phyloP scores from a whole-genome alignment of 2,797 vertebrate species.

The Galaxias olidus region DNA sequence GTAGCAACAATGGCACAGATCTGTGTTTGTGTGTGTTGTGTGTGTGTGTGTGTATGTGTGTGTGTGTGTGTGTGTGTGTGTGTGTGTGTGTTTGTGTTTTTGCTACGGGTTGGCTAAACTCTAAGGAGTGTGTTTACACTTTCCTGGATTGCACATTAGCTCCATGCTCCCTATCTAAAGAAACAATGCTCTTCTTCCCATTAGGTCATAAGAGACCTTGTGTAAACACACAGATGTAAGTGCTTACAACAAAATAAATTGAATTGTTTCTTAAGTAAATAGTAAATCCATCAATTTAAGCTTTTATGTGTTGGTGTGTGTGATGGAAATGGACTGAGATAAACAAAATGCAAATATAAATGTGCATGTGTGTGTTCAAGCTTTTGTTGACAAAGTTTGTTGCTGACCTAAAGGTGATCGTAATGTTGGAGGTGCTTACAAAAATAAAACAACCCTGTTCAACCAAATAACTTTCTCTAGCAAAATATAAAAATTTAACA shows the following conservation, averaged over 20 bases:
- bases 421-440: too few relatives aligned
- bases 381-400: not conserved
- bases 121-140: constrained; percentile 69
- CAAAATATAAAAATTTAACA: too few relatives aligned
- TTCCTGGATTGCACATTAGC: constrained; percentile 56
- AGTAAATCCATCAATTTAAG: constrained; percentile 56
- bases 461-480: too few relatives aligned
- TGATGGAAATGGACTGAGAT: constrained; percentile 25
- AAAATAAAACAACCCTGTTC: too few relatives aligned
- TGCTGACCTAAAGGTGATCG: too few relatives aligned
- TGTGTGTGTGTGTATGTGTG: constrained; percentile 10
- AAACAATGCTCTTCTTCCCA: constrained; percentile 69
- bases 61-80: constrained; percentile 14
- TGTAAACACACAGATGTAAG: constrained; percentile 72
- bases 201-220: constrained; percentile 62
- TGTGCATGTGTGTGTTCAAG: constrained; percentile 7
- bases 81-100: constrained; percentile 9
- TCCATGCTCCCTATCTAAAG: constrained; percentile 59
- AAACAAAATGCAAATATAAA: constrained; percentile 28
- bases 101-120: constrained; percentile 34
- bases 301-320: constrained; percentile 1
- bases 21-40: constrained; percentile 3
- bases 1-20: constrained; percentile 35
- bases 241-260: constrained; percentile 60
- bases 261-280: constrained; percentile 65